Evolutionary conservation across 2,113 vertebrate genomes (phyloP), one percentile per base, ranked within the genome.

Genomic region (Odocoileus virginianus): DNA sequence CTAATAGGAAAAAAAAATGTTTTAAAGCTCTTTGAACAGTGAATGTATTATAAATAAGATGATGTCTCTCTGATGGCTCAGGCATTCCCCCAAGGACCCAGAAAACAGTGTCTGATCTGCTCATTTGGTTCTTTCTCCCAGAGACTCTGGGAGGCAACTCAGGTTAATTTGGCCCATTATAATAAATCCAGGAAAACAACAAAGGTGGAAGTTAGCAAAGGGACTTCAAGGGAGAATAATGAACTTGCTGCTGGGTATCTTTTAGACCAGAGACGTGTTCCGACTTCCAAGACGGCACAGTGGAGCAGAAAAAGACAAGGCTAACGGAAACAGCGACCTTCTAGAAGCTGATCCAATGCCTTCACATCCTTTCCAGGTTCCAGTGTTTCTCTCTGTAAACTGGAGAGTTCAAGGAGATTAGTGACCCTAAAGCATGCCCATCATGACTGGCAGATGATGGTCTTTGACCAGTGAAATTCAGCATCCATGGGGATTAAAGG

Each of bases 1-100:
- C 43, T 97, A 93, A 98, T 98, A 98, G 84, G 8, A 96, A 67
- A 95, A 97, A 89, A 90, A 96, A 96, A 52, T 27, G 43, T 58
- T 10, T 79, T 91, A 94, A 98, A 96, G 87, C 87, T 98, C 97
- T 64, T 71, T 14, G 0, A 95, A 88, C 97, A 88, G 60, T 85
- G 36, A 0, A 1, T n/a, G 74, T 94, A 74, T 98, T 97, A 97
- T 91, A 97, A 96, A 97, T 89, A 97, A 97, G 97, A 96, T 2
- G 78, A 45, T 54, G 91, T 36, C 45, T 95, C 97, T 94, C 57
- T 10, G 96, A 94, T 79, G 95, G 14, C 60, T 89, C n/a, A 11
- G 93, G 52, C 55, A 27, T 67, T 94, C 95, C 87, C 87, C 96
- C 86, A 30, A 71, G 74, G 85, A 71, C 85, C 30, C n/a, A 83